A percentile compares a stretch with the other conserved stretches of the same genome.
phyloP scores from a whole-genome alignment of 2,113 vertebrate genomes.

The Excalfactoria chinensis region DNA sequence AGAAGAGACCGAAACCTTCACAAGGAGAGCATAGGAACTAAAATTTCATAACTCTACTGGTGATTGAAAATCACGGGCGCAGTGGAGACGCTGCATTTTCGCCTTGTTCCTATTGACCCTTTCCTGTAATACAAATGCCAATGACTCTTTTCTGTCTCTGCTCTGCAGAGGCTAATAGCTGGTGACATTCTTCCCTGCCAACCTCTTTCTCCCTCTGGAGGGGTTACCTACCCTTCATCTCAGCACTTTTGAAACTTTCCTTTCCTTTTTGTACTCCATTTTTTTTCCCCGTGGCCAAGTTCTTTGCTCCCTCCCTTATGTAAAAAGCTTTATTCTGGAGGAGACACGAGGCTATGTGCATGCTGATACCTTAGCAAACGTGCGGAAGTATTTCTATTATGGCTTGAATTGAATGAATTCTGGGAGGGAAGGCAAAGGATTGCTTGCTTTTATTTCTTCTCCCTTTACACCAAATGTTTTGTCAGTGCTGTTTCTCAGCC shows the following conservation, averaged over 20 bases:
- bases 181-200: not conserved
- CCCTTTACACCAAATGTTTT: not conserved
- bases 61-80: not conserved
- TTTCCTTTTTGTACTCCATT: not conserved
- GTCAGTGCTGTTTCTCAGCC: not conserved
- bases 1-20: not conserved
- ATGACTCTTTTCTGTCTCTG: not conserved
- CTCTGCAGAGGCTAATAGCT: not conserved
- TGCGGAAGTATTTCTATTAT: not conserved
- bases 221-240: not conserved
- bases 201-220: not conserved
- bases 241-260: not conserved
- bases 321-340: not conserved
- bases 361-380: not conserved
- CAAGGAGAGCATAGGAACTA: not conserved
- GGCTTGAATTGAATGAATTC: not conserved
- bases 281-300: not conserved
- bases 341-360: not conserved
- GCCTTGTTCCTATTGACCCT: slow-evolving; percentile 13
- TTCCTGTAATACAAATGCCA: slow-evolving; percentile 5
- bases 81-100: not conserved
- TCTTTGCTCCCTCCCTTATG: accelerated
- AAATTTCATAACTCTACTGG: not conserved
- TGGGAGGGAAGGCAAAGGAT: accelerated
- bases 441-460: not conserved